Base-by-base conservation (phyloP, 1,140 invertebrate genomes). In the Fopius arisanus region DNA sequence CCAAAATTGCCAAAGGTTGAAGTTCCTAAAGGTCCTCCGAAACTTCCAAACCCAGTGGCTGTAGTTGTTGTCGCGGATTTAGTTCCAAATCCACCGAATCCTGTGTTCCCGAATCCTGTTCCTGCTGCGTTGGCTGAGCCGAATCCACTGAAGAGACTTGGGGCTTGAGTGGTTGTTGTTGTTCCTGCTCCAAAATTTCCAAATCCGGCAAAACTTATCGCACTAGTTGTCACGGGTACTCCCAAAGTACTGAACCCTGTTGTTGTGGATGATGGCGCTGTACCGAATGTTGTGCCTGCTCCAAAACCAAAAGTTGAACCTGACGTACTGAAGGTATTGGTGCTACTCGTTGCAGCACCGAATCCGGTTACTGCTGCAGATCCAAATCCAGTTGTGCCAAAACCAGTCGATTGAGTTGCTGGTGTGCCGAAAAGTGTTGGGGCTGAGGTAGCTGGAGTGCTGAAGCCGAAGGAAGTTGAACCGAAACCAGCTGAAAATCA, bases 21-120 rank as follows among this genome's bases (percentile, higher is more conserved):
- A 14, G 65, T 66, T 59, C 75, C 26, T 33, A 65, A 65, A 33
- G 5, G 70, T 16, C 89, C 80, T 7, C 62, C 62, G 16, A 72
- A 51, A 21, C 62, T 16, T 1, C 37, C 89, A 84, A 92, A 92
- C 10, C 88, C 88, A 48, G 88, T 86, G 26, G 83, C 80, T 14
- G 86, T 81, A 31, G 83, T 87, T 10, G 87, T 84, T 14, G 88
- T 80, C 3, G 82, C 80, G 9, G 85, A 82, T 59, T 87, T 87
- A 6, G 80, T 77, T 23, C 87, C 89, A 80, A 91, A 91, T 7
- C 86, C 87, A 66, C 89, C 86, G 74, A 92, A 92, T 1, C 86
- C 79, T 9, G 80, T 82, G 16, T 81, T 79, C 7, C 89, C 89
- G 84, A 93, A 92, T 9, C 90, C 89, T 2, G 82, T 77, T 4